Evolutionary conservation across 1,140 invertebrate genomes (phyloP), one percentile per base, ranked within the genome.

Genomic region (Drosophila lacertosa): DNA sequence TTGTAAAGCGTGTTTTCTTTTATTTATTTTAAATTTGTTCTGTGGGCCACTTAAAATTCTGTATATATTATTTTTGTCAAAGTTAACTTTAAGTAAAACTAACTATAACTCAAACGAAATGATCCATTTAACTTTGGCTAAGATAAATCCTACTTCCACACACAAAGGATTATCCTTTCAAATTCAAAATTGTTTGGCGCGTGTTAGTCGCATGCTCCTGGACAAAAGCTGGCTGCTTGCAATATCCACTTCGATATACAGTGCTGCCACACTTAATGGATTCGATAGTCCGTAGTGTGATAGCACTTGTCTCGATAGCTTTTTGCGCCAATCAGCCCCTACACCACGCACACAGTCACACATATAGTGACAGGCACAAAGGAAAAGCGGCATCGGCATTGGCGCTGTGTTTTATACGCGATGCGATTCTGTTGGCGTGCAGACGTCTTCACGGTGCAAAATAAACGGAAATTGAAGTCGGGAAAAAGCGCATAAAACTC

Each of bases 361-460:
- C 7, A 37, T 11, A 37, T 42, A 37, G 29, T 4, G 42, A 32
- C 39, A 44, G 39, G 18, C 26, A 57, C 16, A 66, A 18, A 35
- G 53, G 68, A 20, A 35, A 58, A 71, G 68, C 53, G 68, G 68
- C 53, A 66, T 65, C 51, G 47, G 47, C 63, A 60, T 59, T 72
- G 68, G 68, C 47, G 33, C 54, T 66, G 62, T 59, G 53, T 35
- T 72, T 72, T 67, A 72, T 59, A 72, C 63, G 69, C 55, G 47
- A 68, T 58, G 64, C 54, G 69, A 67, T 59, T 72, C 37, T 72
- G 64, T 53, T 69, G 69, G 63, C 69, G 69, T 72, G 64, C 69
- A 67, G 69, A 72, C 69, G 69, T 67, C 63, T 67, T 67, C 7
- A 47, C 69, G 69, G 63, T 59, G 32, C 24, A 53, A 47, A 47